phyloP scores from a whole-genome alignment of 2,888 invertebrate genomes.

The Lochmaea crataegi region DNA sequence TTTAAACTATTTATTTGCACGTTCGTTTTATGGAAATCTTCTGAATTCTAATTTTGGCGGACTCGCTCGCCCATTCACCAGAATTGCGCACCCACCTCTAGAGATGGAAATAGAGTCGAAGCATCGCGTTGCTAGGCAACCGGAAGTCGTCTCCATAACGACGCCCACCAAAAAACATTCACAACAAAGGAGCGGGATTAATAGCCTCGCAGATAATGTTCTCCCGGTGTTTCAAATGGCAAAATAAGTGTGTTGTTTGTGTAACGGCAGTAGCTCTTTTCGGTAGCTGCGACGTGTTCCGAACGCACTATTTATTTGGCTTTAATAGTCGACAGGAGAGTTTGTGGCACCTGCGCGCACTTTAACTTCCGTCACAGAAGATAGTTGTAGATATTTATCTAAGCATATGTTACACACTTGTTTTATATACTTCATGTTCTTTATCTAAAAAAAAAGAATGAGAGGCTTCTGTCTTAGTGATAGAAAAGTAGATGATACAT shows the following conservation, averaged over 20 bases:
- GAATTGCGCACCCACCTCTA: constrained; percentile 22
- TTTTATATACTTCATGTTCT: neutral
- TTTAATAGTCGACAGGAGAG: constrained; percentile 24
- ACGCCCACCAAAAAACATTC: constrained; percentile 65
- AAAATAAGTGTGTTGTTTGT: constrained; percentile 58
- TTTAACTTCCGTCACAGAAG: constrained; percentile 9
- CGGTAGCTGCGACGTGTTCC: constrained; percentile 16
- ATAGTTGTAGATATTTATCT: constrained; percentile 20
- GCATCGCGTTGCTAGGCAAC: constrained; percentile 62
- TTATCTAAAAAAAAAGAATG: constrained; percentile 1
- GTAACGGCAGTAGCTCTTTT: constrained; percentile 35
- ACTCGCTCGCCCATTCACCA: neutral
- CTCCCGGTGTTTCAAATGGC: constrained; percentile 63
- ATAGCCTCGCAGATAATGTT: constrained; percentile 64
- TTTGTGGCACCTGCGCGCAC: constrained; percentile 26
- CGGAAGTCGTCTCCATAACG: constrained; percentile 63
- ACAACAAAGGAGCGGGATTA: constrained; percentile 65
- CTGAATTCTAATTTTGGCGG: neutral
- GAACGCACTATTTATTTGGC: constrained; percentile 16
- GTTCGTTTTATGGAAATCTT: no score
- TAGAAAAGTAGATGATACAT: no score
- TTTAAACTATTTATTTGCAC: no score
- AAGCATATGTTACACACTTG: constrained; percentile 3
- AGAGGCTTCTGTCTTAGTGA: neutral
- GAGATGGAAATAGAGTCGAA: constrained; percentile 38